Evolutionary conservation across 92 coral and sea anemone species (phyloP).

Genomic region (Umimayanthus chanpuru): DNA sequence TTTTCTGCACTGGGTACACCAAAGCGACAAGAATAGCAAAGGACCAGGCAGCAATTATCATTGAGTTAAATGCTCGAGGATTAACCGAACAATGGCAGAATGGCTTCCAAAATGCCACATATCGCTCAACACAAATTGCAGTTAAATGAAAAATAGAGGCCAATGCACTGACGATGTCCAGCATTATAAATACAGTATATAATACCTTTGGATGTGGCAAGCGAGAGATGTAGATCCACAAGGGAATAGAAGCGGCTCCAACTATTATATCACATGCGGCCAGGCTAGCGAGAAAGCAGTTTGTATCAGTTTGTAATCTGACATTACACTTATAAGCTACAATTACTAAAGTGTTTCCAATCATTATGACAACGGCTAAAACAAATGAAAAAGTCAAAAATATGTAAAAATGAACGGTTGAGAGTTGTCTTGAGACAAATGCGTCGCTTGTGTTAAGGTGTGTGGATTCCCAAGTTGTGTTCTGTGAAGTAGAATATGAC

Average conservation of each 20-base stretch:
- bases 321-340: constrained; percentile 50
- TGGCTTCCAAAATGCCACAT: constrained; percentile 52
- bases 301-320: constrained; percentile 52
- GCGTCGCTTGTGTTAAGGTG: not conserved
- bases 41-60: constrained; percentile 51
- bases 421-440: not conserved
- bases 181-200: constrained; percentile 47
- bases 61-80: constrained; percentile 27
- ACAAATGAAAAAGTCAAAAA: constrained; percentile 40
- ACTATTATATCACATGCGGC: constrained; percentile 56
- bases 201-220: not conserved
- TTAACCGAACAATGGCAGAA: constrained; percentile 56
- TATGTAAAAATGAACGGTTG: constrained; percentile 12
- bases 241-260: constrained; percentile 52
- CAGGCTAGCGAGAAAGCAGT: constrained; percentile 57
- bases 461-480: not conserved
- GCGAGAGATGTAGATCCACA: constrained; percentile 49
- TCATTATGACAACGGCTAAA: constrained; percentile 32
- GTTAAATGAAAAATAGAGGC: constrained; percentile 62
- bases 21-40: constrained; percentile 44
- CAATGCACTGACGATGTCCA: constrained; percentile 56
- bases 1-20: constrained; percentile 44
- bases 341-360: constrained; percentile 53
- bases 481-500: not conserved
- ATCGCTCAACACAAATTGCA: constrained; percentile 60